A percentile compares a stretch with the other conserved stretches of the same genome.
These are phyloP conservation scores for Sitodiplosis mosellana DNA, from an alignment of 1,140 invertebrate genomes.

Conservation along the genomic window DNA sequence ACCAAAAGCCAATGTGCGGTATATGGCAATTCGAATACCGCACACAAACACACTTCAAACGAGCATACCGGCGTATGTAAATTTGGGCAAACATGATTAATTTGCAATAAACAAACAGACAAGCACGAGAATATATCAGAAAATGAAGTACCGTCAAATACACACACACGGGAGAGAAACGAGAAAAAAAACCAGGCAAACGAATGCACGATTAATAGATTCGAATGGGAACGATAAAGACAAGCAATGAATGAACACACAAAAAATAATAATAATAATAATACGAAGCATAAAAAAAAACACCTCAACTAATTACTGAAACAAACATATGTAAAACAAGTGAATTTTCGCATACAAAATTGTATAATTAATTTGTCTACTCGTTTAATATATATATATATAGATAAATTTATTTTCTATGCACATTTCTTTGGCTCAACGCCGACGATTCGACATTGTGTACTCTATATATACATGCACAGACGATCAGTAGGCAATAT, in stretches of 20 bases:
- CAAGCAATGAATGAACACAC: not conserved
- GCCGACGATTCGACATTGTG: too few relatives aligned
- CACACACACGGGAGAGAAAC: not conserved
- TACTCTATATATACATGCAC: too few relatives aligned
- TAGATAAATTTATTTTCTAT: not conserved
- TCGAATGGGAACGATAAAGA: not conserved
- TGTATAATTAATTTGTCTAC: not conserved
- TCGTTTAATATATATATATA: not conserved
- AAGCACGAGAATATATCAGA: not conserved
- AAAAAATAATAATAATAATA: not conserved
- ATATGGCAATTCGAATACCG: too few relatives aligned
- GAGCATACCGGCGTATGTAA: too few relatives aligned
- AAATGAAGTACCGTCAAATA: not conserved
- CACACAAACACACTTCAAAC: too few relatives aligned
- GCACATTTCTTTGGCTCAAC: too few relatives aligned
- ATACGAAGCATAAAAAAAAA: not conserved
- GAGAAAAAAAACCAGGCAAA: not conserved
- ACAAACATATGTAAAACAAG: constrained; percentile 1
- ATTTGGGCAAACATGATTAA: too few relatives aligned
- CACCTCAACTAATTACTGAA: not conserved
- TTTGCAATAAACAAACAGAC: too few relatives aligned
- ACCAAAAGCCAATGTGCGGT: too few relatives aligned
- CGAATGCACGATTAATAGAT: not conserved
- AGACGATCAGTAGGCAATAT: too few relatives aligned
- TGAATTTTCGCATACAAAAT: not conserved